phyloP scores from a whole-genome alignment of 2,797 vertebrate genomes.

The Clarias platycephalus region DNA sequence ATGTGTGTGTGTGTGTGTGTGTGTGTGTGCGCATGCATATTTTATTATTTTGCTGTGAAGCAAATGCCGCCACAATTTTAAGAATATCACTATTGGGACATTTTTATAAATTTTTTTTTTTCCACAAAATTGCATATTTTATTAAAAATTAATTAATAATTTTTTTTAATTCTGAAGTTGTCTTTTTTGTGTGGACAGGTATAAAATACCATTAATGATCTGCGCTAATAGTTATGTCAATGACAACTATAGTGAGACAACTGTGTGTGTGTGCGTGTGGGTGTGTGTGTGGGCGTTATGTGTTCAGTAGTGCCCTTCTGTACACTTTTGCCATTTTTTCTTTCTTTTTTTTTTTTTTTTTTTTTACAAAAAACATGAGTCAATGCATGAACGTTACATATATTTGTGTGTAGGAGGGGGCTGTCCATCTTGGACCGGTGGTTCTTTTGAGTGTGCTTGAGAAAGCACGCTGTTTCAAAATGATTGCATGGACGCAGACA shows the following conservation, averaged over 20 bases:
- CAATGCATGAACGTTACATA: conserved; percentile 8
- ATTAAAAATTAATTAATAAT: neutral
- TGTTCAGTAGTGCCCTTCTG: neutral
- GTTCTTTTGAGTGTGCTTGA: conserved; percentile 27
- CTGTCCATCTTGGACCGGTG: conserved; percentile 35
- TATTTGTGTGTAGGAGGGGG: conserved; percentile 48
- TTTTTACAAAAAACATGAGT: conserved; percentile 38
- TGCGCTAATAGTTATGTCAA: neutral
- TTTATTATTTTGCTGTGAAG: neutral
- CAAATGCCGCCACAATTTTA: neutral
- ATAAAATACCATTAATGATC: neutral
- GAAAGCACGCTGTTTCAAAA: conserved; percentile 10
- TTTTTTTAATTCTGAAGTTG: neutral
- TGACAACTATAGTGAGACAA: neutral
- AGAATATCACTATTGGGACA: neutral
- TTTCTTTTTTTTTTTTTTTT: too few species aligned
- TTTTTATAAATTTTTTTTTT: neutral
- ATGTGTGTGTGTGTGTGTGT: neutral
- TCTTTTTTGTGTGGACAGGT: neutral
- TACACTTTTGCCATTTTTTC: neutral
- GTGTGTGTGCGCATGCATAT: neutral
- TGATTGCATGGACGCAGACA: neutral
- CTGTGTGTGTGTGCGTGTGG: neutral
- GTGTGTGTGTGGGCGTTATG: neutral
- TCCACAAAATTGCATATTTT: neutral